Conservation (phyloP, 1,140 invertebrate genomes). For the Drosophila miranda region DNA sequence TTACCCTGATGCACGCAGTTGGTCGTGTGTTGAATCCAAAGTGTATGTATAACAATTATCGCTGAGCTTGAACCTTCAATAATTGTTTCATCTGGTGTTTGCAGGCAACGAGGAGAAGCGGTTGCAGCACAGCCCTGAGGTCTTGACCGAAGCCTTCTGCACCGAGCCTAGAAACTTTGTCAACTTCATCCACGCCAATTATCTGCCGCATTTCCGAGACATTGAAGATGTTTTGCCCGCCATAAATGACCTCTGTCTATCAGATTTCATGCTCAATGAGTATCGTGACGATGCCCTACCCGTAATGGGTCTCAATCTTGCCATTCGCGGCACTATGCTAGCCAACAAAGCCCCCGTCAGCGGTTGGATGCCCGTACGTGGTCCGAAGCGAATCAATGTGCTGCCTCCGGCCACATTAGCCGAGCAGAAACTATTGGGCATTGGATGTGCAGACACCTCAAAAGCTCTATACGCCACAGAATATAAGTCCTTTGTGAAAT, state of each 20-base stretch:
- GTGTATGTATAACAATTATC: slow-evolving; percentile 81
- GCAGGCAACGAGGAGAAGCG: slow-evolving; percentile 63
- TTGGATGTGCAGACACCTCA: slow-evolving; percentile 42
- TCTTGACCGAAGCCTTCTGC: slow-evolving; percentile 86
- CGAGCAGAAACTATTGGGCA: slow-evolving; percentile 47
- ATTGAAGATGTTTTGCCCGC: slow-evolving; percentile 84
- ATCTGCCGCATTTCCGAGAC: slow-evolving; percentile 86
- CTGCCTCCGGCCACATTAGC: slow-evolving; percentile 18
- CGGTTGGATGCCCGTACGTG: slow-evolving; percentile 88
- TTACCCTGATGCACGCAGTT: slow-evolving; percentile 88
- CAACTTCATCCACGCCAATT: slow-evolving; percentile 89
- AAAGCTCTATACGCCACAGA: slow-evolving; percentile 62
- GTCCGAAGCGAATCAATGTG: slow-evolving; percentile 82
- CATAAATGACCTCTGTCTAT: slow-evolving; percentile 85
- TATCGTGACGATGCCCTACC: slow-evolving; percentile 86
- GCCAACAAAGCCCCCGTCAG: slow-evolving; percentile 86
- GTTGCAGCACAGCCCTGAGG: slow-evolving; percentile 86
- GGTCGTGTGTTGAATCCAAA: slow-evolving; percentile 91
- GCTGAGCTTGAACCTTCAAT: neutral
- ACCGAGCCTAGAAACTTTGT: slow-evolving; percentile 86
- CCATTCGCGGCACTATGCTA: slow-evolving; percentile 87
- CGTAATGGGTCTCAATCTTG: slow-evolving; percentile 84
- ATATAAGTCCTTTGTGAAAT: slow-evolving; percentile 58
- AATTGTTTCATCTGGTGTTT: neutral
- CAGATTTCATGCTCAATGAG: slow-evolving; percentile 86